These are phyloP conservation scores for Zaprionus nigranus DNA, from an alignment of 1,140 invertebrate species.

Conservation along the genomic window DNA sequence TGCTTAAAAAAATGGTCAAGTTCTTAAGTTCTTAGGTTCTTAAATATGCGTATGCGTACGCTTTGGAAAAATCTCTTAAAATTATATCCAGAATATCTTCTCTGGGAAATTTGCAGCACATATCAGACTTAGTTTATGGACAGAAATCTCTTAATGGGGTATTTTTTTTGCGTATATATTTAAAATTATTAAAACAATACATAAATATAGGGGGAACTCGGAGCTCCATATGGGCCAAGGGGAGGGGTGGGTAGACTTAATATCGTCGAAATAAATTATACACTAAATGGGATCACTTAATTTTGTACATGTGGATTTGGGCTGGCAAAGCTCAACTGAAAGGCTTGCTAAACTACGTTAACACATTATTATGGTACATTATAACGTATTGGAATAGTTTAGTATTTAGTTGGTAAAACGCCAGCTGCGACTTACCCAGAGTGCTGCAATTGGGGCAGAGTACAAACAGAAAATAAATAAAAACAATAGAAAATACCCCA, in stretches of 20 bases:
- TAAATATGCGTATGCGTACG: constrained; percentile 5
- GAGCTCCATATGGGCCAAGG: not conserved
- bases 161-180: not conserved
- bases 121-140: not conserved
- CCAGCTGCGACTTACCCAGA: constrained; percentile 75
- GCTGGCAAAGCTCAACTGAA: constrained; percentile 73
- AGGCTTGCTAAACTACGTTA: constrained; percentile 77
- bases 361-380: constrained; percentile 58
- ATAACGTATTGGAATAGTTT: constrained; percentile 59
- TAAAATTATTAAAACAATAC: not conserved
- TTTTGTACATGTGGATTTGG: constrained; percentile 41
- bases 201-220: not conserved
- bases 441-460: constrained; percentile 57
- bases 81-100: constrained; percentile 14
- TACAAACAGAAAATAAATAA: constrained; percentile 46
- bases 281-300: constrained; percentile 31
- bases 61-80: not conserved
- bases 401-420: constrained; percentile 55
- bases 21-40: constrained; percentile 19
- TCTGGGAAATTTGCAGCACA: constrained; percentile 1
- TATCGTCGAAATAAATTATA: not conserved
- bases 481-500: constrained; percentile 46
- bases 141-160: not conserved
- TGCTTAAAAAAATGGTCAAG: constrained; percentile 26
- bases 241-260: not conserved